These are phyloP conservation scores for Lasioglossum zephyrum DNA, from an alignment of 2,888 invertebrate species.

Conservation along the genomic window DNA sequence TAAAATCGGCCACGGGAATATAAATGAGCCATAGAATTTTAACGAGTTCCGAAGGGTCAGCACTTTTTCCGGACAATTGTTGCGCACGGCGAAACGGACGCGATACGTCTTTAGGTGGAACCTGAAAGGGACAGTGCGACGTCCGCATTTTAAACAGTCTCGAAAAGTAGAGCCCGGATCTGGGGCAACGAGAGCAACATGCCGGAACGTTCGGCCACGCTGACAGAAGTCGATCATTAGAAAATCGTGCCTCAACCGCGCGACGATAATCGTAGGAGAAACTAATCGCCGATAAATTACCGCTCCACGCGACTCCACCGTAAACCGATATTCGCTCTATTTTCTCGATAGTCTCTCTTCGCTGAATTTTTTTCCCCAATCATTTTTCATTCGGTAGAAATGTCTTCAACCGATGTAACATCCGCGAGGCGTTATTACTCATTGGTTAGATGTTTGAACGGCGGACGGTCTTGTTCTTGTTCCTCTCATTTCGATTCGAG, in stretches of 20 bases:
- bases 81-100: constrained; percentile 30
- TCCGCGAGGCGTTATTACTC: neutral
- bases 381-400: neutral
- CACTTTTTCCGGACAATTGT: neutral
- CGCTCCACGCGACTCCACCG: neutral
- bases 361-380: neutral
- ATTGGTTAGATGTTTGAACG: neutral
- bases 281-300: constrained; percentile 13
- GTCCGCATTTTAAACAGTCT: constrained; percentile 51
- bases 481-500: neutral
- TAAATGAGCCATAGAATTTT: too few species aligned
- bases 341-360: neutral
- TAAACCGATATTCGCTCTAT: constrained; percentile 3
- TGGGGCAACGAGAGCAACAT: constrained; percentile 32
- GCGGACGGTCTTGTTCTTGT: neutral
- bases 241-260: neutral
- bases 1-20: too few species aligned
- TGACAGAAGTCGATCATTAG: constrained; percentile 31
- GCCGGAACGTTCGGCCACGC: constrained; percentile 28
- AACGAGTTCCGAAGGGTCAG: too few species aligned
- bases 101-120: neutral
- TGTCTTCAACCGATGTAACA: too few species aligned
- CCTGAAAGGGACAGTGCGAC: constrained; percentile 56
- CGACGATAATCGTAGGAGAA: constrained; percentile 10
- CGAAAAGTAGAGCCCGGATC: constrained; percentile 43